Conservation (phyloP, 2,797 vertebrate species). For the Selene dorsalis region DNA sequence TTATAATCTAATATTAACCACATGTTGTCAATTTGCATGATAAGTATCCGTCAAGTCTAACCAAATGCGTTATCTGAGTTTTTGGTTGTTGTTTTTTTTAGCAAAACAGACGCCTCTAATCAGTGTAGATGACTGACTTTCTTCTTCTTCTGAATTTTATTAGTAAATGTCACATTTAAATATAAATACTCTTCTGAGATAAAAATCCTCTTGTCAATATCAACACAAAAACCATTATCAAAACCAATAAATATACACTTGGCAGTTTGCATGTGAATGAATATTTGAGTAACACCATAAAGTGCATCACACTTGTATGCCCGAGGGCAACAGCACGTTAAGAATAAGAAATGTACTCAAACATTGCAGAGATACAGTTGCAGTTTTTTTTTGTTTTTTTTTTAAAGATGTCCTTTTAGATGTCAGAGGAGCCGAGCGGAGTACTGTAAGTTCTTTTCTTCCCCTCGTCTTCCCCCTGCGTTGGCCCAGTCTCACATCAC, state of each 20-base stretch:
- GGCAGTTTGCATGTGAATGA: slow-evolving; percentile 31
- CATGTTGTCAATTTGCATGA: not conserved
- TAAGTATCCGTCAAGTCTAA: not conserved
- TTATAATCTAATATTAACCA: slow-evolving; percentile 5
- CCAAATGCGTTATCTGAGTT: not conserved
- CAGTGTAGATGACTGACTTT: not conserved
- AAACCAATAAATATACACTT: slow-evolving; percentile 55
- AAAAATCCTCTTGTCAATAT: slow-evolving; percentile 34
- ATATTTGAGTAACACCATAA: slow-evolving; percentile 23
- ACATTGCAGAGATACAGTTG: slow-evolving; percentile 25
- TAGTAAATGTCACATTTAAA: slow-evolving; percentile 63
- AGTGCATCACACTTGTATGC: slow-evolving; percentile 30
- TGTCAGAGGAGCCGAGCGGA: slow-evolving; percentile 30
- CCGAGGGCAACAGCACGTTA: slow-evolving; percentile 24
- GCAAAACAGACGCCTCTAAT: slow-evolving; percentile 2
- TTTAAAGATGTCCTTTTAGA: slow-evolving; percentile 56
- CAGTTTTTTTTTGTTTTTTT: not conserved
- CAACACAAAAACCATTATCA: slow-evolving; percentile 54
- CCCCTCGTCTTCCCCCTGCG: slow-evolving; percentile 33
- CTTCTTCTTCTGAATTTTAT: slow-evolving; percentile 52
- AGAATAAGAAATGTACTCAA: slow-evolving; percentile 39
- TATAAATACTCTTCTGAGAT: slow-evolving; percentile 50
- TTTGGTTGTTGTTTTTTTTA: not conserved
- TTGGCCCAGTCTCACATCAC: slow-evolving; percentile 68
- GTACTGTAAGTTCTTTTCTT: slow-evolving; percentile 34